Percentiles rank a stretch among this genome's conserved stretches.
Conservation (phyloP, 2,888 invertebrate genomes). For the Himalopsyche anomala region DNA sequence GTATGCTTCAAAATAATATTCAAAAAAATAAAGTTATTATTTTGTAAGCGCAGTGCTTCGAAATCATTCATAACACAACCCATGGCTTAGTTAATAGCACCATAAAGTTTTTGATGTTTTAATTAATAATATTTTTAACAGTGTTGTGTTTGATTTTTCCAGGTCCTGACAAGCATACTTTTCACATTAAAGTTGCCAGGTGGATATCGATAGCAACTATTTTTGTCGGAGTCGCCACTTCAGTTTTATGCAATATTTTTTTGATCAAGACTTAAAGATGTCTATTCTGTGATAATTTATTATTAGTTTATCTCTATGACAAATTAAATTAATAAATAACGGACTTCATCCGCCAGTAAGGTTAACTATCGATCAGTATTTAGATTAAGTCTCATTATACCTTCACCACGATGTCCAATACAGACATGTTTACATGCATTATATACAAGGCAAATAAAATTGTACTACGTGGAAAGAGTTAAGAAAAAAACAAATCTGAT, state of each 20-base stretch:
- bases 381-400: background rate
- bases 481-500: background rate
- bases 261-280: constrained; percentile 53
- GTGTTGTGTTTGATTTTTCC: constrained; percentile 47
- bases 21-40: too few species aligned
- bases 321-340: background rate
- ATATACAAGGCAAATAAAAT: too few species aligned
- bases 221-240: constrained; percentile 67
- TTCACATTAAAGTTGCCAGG: constrained; percentile 51
- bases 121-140: too few species aligned
- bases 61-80: too few species aligned
- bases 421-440: too few species aligned
- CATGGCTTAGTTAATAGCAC: background rate
- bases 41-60: too few species aligned
- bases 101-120: background rate
- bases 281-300: constrained; percentile 55
- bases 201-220: constrained; percentile 69
- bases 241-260: constrained; percentile 65
- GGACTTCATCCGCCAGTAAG: background rate
- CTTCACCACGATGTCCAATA: too few species aligned
- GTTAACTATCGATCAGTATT: background rate
- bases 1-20: too few species aligned
- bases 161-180: constrained; percentile 60
- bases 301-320: background rate
- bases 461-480: background rate